Conservation (phyloP, 2,888 invertebrate genomes). For the Drosophila kuntzei region DNA sequence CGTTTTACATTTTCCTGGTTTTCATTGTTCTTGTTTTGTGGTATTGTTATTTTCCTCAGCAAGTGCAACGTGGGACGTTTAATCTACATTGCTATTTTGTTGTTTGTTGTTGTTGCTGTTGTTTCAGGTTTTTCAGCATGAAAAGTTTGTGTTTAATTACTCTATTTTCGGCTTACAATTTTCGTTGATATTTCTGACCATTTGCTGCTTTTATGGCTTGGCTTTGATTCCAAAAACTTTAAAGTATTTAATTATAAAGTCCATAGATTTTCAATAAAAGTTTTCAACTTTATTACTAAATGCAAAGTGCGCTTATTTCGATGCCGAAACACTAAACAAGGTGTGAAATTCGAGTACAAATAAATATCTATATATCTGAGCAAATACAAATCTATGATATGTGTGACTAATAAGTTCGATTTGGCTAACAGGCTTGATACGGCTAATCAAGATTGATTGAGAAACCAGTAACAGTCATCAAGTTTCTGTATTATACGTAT, state of each 20-base stretch:
- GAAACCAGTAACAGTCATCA: constrained; percentile 30
- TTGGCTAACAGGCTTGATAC: constrained; percentile 26
- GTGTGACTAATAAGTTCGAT: constrained; percentile 21
- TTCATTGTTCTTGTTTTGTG: constrained; percentile 16
- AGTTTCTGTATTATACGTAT: constrained; percentile 20
- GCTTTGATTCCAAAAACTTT: constrained; percentile 10
- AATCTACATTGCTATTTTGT: constrained; percentile 22
- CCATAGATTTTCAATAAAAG: background rate
- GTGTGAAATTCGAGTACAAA: constrained; percentile 29
- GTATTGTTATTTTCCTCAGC: constrained; percentile 7
- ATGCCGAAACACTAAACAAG: constrained; percentile 12
- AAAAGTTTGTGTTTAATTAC: constrained; percentile 50
- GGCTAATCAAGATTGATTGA: constrained; percentile 53
- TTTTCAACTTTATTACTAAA: background rate
- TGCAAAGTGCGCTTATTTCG: too few relatives aligned
- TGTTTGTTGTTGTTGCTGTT: background rate
- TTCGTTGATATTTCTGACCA: constrained; percentile 9
- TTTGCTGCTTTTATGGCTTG: constrained; percentile 17
- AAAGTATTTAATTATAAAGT: constrained; percentile 13
- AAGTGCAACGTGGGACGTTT: constrained; percentile 13
- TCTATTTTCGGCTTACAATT: constrained; percentile 30
- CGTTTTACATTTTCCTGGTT: constrained; percentile 11
- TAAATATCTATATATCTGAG: background rate
- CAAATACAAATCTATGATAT: background rate
- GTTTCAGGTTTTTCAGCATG: constrained; percentile 16